Conservation (phyloP, 2,797 vertebrate species). For the Gobio occitaniae region DNA sequence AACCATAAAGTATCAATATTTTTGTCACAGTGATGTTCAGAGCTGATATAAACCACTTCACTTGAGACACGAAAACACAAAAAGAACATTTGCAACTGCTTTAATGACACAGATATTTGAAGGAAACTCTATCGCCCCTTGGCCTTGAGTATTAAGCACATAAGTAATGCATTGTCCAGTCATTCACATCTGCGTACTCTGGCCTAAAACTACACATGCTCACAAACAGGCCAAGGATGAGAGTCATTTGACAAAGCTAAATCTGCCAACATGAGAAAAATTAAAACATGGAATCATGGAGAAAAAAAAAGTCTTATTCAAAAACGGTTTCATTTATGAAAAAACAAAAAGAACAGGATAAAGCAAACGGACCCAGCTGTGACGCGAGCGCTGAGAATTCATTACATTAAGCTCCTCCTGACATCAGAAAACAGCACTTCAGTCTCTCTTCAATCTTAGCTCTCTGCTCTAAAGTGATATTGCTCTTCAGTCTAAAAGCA, state of each 20-base stretch:
- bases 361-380: neutral
- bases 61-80: neutral
- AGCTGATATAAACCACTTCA: neutral
- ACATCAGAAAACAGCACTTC: neutral
- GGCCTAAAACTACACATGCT: neutral
- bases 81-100: no score
- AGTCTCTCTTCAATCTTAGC: constrained; percentile 1
- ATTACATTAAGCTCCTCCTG: constrained; percentile 1
- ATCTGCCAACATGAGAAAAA: neutral
- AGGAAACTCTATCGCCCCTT: neutral
- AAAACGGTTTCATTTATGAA: neutral
- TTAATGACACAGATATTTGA: neutral
- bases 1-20: no score
- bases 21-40: neutral
- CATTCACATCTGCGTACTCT: neutral
- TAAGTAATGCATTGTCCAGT: neutral
- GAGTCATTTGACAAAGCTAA: no score
- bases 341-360: neutral
- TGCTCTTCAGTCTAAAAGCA: constrained; percentile 40
- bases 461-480: constrained; percentile 15
- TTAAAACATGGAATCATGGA: neutral
- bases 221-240: neutral
- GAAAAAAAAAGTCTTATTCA: neutral
- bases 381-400: neutral
- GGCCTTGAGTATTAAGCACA: neutral